Conservation (phyloP, 2,888 invertebrate species). For the Gastracanthus pulcherrimus region DNA sequence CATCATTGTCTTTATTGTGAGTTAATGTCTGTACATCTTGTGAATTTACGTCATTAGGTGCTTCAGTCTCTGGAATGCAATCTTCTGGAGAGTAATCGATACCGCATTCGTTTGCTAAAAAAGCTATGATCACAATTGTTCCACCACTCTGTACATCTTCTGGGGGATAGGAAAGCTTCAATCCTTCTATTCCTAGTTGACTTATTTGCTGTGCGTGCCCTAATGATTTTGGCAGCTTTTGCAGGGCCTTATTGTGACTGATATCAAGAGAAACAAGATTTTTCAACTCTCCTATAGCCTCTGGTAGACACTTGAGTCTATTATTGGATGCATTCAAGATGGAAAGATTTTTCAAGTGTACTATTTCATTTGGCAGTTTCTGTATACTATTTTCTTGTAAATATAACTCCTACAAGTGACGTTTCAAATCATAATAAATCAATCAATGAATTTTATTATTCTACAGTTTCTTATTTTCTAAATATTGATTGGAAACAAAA, state of each 20-base stretch:
- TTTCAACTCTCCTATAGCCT: conserved; percentile 82
- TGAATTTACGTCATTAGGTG: conserved; percentile 64
- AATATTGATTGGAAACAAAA: no score
- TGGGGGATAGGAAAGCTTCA: conserved; percentile 84
- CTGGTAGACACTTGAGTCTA: conserved; percentile 82
- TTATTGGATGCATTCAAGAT: conserved; percentile 87
- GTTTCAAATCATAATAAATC: no score
- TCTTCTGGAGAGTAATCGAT: conserved; percentile 79
- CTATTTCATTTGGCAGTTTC: conserved; percentile 84
- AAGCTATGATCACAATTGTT: conserved; percentile 80
- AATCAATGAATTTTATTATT: no score
- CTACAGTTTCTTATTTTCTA: no score
- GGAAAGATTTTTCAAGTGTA: conserved; percentile 82
- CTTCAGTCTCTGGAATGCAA: conserved; percentile 69
- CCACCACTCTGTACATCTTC: conserved; percentile 81
- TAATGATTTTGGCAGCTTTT: conserved; percentile 82
- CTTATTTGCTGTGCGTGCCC: conserved; percentile 83
- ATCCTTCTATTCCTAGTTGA: conserved; percentile 82
- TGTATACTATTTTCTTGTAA: conserved; percentile 86
- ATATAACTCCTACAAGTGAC: conserved; percentile 83
- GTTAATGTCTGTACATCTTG: conserved; percentile 55
- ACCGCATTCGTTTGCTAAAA: conserved; percentile 76
- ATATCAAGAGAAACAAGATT: conserved; percentile 82
- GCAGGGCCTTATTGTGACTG: conserved; percentile 81
- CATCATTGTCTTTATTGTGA: conserved; percentile 69